Conservation (phyloP, 2,113 vertebrate genomes). For the Lethenteron reissneri region DNA sequence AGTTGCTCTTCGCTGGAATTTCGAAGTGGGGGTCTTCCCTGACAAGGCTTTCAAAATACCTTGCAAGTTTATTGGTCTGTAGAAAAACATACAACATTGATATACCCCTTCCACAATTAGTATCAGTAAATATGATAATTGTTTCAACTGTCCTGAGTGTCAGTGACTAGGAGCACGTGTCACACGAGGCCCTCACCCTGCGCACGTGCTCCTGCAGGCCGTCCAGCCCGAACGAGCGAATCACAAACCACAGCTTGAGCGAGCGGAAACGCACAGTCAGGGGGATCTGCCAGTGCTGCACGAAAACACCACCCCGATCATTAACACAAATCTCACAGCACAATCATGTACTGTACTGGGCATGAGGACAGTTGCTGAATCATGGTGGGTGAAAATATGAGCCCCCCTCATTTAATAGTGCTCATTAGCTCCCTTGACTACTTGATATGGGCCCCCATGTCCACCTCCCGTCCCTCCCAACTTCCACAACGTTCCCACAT, state of each 20-base stretch:
- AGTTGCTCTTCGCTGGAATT: conserved; percentile 62
- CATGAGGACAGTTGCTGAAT: too few relatives aligned
- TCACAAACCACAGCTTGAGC: conserved; percentile 85
- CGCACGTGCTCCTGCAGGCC: conserved; percentile 71
- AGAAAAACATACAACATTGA: conserved; percentile 6
- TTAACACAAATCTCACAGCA: too few relatives aligned
- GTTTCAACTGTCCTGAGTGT: not conserved
- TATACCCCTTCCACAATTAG: not conserved
- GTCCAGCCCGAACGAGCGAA: conserved; percentile 74
- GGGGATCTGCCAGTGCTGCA: conserved; percentile 87
- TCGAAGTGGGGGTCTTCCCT: conserved; percentile 55
- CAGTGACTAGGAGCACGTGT: not conserved
- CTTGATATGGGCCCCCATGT: not conserved
- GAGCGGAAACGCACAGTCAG: conserved; percentile 78
- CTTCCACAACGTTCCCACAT: not conserved
- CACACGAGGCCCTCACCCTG: conserved; percentile 32
- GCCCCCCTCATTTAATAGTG: too few relatives aligned
- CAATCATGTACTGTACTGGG: too few relatives aligned
- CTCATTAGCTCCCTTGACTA: not conserved
- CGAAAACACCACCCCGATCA: conserved; percentile 6
- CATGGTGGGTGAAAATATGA: too few relatives aligned
- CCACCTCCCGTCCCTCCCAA: not conserved
- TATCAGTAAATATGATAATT: not conserved
- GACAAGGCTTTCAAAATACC: conserved; percentile 65
- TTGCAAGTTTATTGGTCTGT: conserved; percentile 69